phyloP scores from a whole-genome alignment of 2,113 vertebrate genomes.

The Electrona antarctica region DNA sequence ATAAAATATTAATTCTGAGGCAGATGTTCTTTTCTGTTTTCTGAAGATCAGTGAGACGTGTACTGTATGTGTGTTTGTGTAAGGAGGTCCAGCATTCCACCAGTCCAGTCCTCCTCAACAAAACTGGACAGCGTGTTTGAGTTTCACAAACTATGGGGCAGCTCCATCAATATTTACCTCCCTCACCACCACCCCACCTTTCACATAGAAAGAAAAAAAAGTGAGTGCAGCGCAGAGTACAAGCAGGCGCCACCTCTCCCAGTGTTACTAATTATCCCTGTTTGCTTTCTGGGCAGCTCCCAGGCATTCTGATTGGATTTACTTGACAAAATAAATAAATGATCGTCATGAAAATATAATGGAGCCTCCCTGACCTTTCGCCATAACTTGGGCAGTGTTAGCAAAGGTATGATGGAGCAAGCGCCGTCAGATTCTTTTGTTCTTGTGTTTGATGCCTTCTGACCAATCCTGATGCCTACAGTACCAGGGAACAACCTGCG shows the following conservation, averaged over 20 bases:
- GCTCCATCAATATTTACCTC: slow-evolving; percentile 78
- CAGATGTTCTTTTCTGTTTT: slow-evolving; percentile 3
- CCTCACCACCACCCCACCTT: slow-evolving; percentile 59
- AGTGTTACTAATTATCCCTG: slow-evolving; percentile 81
- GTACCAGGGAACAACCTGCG: slow-evolving; percentile 44
- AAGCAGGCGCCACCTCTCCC: slow-evolving; percentile 78
- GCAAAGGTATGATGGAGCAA: slow-evolving; percentile 53
- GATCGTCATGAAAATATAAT: slow-evolving; percentile 81
- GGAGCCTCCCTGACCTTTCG: slow-evolving; percentile 71
- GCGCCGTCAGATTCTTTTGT: slow-evolving; percentile 53
- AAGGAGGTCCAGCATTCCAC: slow-evolving; percentile 45
- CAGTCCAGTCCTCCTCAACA: slow-evolving; percentile 45
- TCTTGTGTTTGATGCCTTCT: slow-evolving; percentile 46
- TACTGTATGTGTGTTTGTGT: neutral
- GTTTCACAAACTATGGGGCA: slow-evolving; percentile 59
- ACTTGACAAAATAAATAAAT: slow-evolving; percentile 84
- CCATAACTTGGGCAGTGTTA: slow-evolving; percentile 48
- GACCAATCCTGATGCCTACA: slow-evolving; percentile 51
- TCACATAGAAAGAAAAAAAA: slow-evolving; percentile 77
- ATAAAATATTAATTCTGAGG: neutral
- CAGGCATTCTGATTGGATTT: slow-evolving; percentile 80
- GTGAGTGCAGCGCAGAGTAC: slow-evolving; percentile 57
- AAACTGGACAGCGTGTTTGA: slow-evolving; percentile 53
- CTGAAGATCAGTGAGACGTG: slow-evolving; percentile 26
- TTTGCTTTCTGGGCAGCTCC: slow-evolving; percentile 69